Evolutionary conservation across 1,140 invertebrate genomes (phyloP).

Genomic region (Steinernema khuongi): DNA sequence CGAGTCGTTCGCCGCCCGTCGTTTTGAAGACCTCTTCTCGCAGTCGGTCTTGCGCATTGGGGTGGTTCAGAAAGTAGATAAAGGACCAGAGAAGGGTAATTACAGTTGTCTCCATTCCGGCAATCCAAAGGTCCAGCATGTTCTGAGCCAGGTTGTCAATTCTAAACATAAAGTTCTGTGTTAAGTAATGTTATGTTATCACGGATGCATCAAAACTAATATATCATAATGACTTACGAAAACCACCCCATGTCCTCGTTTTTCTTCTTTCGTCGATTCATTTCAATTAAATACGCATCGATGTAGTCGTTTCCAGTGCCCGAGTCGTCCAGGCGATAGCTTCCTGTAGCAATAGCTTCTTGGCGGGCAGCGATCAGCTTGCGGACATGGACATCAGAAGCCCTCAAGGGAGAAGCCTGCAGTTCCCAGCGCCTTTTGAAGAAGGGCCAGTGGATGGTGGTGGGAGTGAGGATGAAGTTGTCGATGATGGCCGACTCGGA

Average conservation of each 20-base stretch:
- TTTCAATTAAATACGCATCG: constrained; percentile 62
- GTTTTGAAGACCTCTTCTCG: not conserved
- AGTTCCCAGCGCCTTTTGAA: not conserved
- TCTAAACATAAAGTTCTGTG: not conserved
- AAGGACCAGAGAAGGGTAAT: constrained; percentile 41
- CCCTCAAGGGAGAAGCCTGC: too few relatives aligned
- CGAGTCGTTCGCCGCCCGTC: not conserved
- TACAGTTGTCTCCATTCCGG: constrained; percentile 43
- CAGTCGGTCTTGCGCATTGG: constrained; percentile 12
- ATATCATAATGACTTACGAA: too few relatives aligned
- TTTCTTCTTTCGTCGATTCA: constrained; percentile 42
- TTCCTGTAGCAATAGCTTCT: constrained; percentile 52
- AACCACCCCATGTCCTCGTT: not conserved
- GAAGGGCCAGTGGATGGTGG: not conserved
- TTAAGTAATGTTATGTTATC: not conserved
- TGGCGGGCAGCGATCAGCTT: too few relatives aligned
- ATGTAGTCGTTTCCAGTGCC: constrained; percentile 61
- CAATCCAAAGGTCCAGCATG: constrained; percentile 29
- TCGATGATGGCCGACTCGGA: not conserved
- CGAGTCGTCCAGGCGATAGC: constrained; percentile 58
- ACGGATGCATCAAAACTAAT: too few relatives aligned
- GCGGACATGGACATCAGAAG: too few relatives aligned
- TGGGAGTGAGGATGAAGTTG: not conserved
- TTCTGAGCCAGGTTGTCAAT: constrained; percentile 17
- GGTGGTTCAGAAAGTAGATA: constrained; percentile 24